These are phyloP conservation scores for Anoura caudifer DNA, from an alignment of 2,113 vertebrate genomes.

Conservation along the genomic window DNA sequence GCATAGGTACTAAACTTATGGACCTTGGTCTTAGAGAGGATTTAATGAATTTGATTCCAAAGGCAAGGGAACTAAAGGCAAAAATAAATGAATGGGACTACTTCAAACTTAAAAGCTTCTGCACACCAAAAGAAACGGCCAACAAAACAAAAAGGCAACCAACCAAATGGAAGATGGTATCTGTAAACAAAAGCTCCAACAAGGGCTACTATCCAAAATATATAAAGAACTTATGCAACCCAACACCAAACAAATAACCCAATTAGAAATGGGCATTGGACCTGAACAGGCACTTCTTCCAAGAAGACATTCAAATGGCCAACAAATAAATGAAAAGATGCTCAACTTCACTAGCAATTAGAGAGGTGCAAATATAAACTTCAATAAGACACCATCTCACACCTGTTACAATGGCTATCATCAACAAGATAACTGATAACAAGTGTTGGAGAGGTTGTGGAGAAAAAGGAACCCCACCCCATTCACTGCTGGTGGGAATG, in stretches of 20 bases:
- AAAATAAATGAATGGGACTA: neutral
- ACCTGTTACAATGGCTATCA: neutral
- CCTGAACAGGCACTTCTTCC: neutral
- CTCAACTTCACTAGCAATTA: neutral
- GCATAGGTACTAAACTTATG: too few species aligned
- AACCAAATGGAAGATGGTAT: neutral
- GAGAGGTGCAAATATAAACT: neutral
- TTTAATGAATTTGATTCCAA: too few species aligned
- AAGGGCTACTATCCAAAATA: neutral
- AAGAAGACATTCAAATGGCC: neutral
- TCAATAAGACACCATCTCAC: neutral
- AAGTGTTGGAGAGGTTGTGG: neutral
- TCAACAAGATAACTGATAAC: neutral
- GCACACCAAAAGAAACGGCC: neutral
- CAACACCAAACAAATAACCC: neutral
- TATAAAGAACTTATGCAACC: neutral
- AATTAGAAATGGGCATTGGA: neutral
- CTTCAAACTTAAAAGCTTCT: neutral
- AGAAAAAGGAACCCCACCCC: neutral
- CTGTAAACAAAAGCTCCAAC: neutral
- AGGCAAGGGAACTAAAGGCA: neutral
- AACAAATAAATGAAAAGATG: neutral
- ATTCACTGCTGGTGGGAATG: neutral
- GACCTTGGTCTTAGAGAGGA: too few species aligned
- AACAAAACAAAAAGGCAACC: neutral